These are phyloP conservation scores for Entosphenus tridentatus DNA, from an alignment of 2,113 vertebrate genomes.

Conservation along the genomic window DNA sequence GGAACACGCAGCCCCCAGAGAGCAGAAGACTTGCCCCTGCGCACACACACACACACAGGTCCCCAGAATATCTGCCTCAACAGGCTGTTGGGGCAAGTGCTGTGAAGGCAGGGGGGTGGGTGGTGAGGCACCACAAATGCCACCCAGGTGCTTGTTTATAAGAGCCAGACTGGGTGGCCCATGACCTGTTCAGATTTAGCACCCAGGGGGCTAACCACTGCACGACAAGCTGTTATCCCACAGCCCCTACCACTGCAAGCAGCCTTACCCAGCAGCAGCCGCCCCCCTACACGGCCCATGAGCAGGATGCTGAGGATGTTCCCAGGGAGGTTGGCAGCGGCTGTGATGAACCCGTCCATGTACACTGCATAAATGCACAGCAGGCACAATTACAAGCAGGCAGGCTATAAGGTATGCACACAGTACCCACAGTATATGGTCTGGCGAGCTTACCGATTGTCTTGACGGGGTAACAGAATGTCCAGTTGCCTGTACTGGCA, in stretches of 20 bases:
- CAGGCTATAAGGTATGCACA: not conserved
- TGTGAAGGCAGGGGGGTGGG: no score
- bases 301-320: slow-evolving; percentile 32
- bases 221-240: no score
- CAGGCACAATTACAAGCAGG: not conserved
- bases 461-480: slow-evolving; percentile 25
- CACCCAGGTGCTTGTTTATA: no score
- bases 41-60: not conserved
- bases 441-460: slow-evolving; percentile 19
- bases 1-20: slow-evolving; percentile 26
- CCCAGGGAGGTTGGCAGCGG: slow-evolving; percentile 27
- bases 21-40: slow-evolving; percentile 24
- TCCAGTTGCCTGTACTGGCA: not conserved
- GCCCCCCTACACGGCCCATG: slow-evolving; percentile 26
- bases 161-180: no score
- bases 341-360: slow-evolving; percentile 25
- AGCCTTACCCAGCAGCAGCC: slow-evolving; percentile 24
- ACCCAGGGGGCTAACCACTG: no score
- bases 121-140: no score
- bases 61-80: not conserved
- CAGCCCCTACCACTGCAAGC: no score
- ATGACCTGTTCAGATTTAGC: no score
- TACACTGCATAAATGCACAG: slow-evolving; percentile 20
- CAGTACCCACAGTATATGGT: not conserved
- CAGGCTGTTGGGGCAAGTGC: no score